Evolutionary conservation across 2,888 invertebrate species (phyloP).

Genomic region (Thumatha senex): DNA sequence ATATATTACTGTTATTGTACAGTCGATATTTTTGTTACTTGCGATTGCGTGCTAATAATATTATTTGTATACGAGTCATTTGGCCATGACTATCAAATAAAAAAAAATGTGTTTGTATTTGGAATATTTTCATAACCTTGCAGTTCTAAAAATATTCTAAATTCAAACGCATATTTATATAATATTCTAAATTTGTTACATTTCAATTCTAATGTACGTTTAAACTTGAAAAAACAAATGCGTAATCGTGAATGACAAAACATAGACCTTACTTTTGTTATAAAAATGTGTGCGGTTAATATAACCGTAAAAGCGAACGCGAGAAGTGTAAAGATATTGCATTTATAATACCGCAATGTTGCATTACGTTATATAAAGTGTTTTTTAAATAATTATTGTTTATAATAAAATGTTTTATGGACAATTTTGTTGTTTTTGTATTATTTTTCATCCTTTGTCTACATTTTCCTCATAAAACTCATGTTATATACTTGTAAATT

Average conservation of each 20-base stretch:
- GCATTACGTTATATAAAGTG: conserved; percentile 68
- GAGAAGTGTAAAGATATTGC: conserved; percentile 60
- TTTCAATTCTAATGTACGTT: too few relatives aligned
- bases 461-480: too few relatives aligned
- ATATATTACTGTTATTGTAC: conserved; percentile 35
- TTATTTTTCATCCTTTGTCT: neutral
- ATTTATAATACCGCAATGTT: conserved; percentile 75
- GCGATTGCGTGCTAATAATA: neutral
- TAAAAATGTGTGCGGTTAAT: conserved; percentile 16
- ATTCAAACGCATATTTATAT: too few relatives aligned
- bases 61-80: conserved; percentile 1
- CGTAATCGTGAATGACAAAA: conserved; percentile 1
- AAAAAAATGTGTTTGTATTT: neutral
- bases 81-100: neutral
- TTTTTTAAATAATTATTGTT: conserved; percentile 79
- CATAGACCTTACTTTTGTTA: conserved; percentile 13
- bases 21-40: conserved; percentile 7
- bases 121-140: neutral
- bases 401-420: conserved; percentile 80
- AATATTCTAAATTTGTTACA: too few relatives aligned
- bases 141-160: too few relatives aligned
- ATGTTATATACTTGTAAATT: too few relatives aligned
- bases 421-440: conserved; percentile 17
- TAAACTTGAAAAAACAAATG: neutral
- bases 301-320: conserved; percentile 28